Base-by-base conservation (phyloP, 2,113 vertebrate genomes). In the Notothenia rossii region DNA sequence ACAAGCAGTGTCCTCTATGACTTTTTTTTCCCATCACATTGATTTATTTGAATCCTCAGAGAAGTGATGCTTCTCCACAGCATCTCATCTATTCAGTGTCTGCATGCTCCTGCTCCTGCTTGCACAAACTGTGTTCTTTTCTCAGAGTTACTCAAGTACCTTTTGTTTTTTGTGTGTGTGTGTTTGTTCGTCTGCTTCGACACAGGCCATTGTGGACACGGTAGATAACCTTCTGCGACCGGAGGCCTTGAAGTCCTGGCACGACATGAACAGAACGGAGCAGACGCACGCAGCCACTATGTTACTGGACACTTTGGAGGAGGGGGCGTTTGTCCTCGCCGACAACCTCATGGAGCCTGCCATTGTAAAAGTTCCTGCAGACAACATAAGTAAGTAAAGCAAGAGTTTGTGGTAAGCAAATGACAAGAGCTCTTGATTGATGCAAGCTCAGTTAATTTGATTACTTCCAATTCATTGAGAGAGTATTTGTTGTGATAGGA, bases 261-360 rank as follows among this genome's bases (percentile, higher is more conserved):
- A 94, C 50, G 97, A 99, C 92, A 99, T 99, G 98, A 99, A 99
- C 95, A 96, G 95, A 85, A 98, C 98, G 0, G 98, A 99, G 88
- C 98, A 99, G 94, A 97, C 97, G 0, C 98, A 99, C 4, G 97
- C 98, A 3, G 98, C 98, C 86, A 99, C 98, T 4, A 99, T 99
- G 98, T 92, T 99, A 90, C 96, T 99, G 15, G 98, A 99, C 85
- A 99, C 98, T 0, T 63, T 99, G 71, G 98, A 99, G 94, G 98
- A 99, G 94, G 98, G 98, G 11, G 98, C 98, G 29, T 99, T 99
- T 81, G 98, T 99, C 85, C 95, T 99, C 18, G 98, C 98, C 46
- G 98, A 99, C 94, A 99, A 99, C 92, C 97, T 99, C 20, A 96
- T 98, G 89, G 98, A 99, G 89, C 97, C 98, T 10, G 97, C 97